Percentiles rank a stretch among this genome's conserved stretches.
These are phyloP conservation scores for Campoletis sonorensis DNA, from an alignment of 1,140 invertebrate genomes.

Conservation along the genomic window DNA sequence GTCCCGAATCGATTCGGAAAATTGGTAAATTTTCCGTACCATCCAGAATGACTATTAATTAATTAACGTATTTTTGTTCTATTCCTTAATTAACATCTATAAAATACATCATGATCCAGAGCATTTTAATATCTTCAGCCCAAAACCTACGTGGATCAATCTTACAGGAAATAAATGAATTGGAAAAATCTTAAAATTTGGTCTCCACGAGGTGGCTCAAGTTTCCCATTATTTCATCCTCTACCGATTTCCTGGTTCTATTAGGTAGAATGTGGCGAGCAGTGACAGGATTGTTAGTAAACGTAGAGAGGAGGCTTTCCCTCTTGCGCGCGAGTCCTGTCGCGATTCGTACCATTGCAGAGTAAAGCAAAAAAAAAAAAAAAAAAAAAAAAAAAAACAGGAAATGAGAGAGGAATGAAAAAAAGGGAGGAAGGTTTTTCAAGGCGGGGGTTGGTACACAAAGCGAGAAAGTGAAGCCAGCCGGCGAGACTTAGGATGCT, in stretches of 20 bases:
- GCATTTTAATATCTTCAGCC: no score
- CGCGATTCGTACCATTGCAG: background rate
- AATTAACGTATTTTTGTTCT: no score
- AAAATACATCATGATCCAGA: no score
- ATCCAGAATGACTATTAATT: no score
- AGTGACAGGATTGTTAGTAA: slow-evolving; percentile 44
- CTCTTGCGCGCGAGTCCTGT: background rate
- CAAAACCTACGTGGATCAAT: no score
- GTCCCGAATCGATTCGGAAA: slow-evolving; percentile 4
- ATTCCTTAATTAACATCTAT: no score
- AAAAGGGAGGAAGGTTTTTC: background rate
- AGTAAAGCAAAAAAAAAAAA: no score
- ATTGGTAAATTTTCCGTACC: no score
- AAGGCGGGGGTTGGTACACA: slow-evolving; percentile 29
- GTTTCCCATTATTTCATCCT: background rate
- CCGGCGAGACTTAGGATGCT: slow-evolving; percentile 20
- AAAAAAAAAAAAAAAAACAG: no score
- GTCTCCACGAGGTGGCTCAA: background rate
- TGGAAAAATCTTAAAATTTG: background rate
- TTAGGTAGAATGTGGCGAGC: slow-evolving; percentile 19
- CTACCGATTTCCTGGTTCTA: slow-evolving; percentile 14
- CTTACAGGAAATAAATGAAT: background rate
- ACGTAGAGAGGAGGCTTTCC: background rate
- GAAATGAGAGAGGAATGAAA: background rate
- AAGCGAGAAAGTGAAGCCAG: slow-evolving; percentile 36